A percentile compares a stretch with the other conserved stretches of the same genome.
phyloP scores from a whole-genome alignment of 2,113 vertebrate genomes.

The Parotia lawesii region DNA sequence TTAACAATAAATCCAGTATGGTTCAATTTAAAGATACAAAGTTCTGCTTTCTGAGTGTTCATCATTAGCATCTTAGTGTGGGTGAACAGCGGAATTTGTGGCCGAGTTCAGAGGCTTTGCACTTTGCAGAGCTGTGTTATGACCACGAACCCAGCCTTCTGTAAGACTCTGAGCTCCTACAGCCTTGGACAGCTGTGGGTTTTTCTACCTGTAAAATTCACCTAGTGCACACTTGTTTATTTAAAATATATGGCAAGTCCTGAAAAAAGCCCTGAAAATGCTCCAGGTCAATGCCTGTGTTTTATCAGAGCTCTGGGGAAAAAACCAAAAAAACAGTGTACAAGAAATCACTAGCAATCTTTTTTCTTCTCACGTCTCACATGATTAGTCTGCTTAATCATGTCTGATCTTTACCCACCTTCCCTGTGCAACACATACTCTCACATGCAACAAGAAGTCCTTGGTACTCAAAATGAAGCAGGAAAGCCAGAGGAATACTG shows the following conservation, averaged over 20 bases:
- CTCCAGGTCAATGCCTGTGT: background rate
- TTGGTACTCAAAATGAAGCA: background rate
- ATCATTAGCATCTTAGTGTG: background rate
- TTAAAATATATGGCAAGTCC: background rate
- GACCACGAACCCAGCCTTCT: background rate
- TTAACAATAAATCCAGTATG: background rate
- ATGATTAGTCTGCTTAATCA: background rate
- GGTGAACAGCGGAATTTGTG: conserved; percentile 2
- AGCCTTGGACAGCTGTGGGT: background rate
- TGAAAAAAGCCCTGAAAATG: background rate
- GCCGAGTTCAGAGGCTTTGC: background rate
- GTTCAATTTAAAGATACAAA: background rate
- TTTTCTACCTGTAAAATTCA: background rate
- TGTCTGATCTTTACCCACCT: background rate
- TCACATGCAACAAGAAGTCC: background rate
- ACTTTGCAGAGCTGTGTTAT: background rate
- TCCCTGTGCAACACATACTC: background rate
- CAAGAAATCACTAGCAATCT: background rate
- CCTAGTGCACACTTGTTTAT: background rate
- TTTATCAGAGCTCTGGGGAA: background rate
- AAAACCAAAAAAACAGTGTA: background rate
- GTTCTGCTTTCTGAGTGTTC: background rate
- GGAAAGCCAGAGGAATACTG: background rate
- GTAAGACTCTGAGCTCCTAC: background rate
- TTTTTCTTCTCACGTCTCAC: background rate